Evolutionary conservation across 1,140 invertebrate species (phyloP), one percentile per base, ranked within the genome.

Genomic region (Aphis gossypii): DNA sequence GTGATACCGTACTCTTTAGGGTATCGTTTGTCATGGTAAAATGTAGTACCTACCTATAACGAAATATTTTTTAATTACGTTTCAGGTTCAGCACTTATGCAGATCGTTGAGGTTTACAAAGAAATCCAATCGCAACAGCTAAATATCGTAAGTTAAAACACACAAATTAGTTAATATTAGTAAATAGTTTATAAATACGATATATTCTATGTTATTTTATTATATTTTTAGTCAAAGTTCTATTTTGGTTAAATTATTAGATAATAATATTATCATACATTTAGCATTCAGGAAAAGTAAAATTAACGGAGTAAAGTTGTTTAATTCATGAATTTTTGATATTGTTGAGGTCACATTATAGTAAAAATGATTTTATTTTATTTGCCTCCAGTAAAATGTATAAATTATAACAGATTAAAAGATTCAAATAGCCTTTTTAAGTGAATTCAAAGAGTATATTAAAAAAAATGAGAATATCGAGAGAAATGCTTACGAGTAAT

Each of bases 121-220:
- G 98, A 98, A 95, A 98, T 98, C 94, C 98, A 98, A 95, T 97
- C 98, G 56, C 98, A 98, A 95, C 98, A 98, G 95, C 97, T 98
- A 97, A 98, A 98, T 95, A 98, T 98, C 95, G 98, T 98, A 96
- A 98, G 97, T 97, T 93, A 46, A 56, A 88, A n/a, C 18, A 44
- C 23, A 25, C 3, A 25, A 44, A 86, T 44, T 4, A 41, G 21
- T 44, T 48, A 87, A 87, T n/a, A 18, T 20, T 25, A 48, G 6
- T 41, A 30, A 84, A 25, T 23, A 84, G 38, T 44, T 84, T 84
- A 84, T 41, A 41, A 41, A 84, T 41, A 1, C 30, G 25, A 87
- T 25, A 4, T 11, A 44, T 41, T 46, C 18, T 38, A 20, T 46
- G n/a, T 86, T 46, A 1, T 46, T 25, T 30, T 86, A 86, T 9